Base-by-base conservation (phyloP, 2,888 invertebrate species). In the Sinohyriopsis cumingii region DNA sequence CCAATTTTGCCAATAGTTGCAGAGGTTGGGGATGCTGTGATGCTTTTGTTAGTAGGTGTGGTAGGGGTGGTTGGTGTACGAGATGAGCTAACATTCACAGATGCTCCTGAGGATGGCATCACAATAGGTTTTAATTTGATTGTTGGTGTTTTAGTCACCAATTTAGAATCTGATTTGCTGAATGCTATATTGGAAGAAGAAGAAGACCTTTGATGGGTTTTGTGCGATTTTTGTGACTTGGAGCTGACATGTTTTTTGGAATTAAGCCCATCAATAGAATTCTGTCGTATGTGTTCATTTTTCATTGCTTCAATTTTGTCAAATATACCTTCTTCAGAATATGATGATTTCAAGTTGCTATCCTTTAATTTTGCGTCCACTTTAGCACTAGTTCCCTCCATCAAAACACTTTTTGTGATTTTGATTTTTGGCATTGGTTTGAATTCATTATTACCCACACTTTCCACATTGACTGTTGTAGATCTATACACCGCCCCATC, bases 111-210 rank as follows among this genome's bases (percentile, higher is more conserved):
- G 2, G 82, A 92, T 92, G 94, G 94, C 84, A 93, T 93, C 1
- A 94, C 92, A 1, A 95, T 95, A 56, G 94, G 95, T 76, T 89
- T 88, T 45, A 87, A 75, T 68, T 87, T 86, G 45, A 88, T 84
- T 22, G 87, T 87, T 53, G 86, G 83, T 61, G 87, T 85, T 72
- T 85, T 83, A 25, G 76, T 82, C 62, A 84, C 80, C 53, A 85
- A 76, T 69, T 87, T 87, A 9, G 85, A 82, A 72, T 86, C 86
- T 18, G 80, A 73, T 71, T 84, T 85, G 56, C 77, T 78, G 25
- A 82, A 78, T 68, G 45, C 45, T 45, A 71, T 67, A 28, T 71
- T 69, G 22, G 75, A 69, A 45, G 75, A 71, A n/a, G 79, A 76
- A 19, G 69, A 66, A 24, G 73, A 72, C 59, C 69, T 65, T 55